Percentiles rank a stretch among this genome's conserved stretches.
phyloP scores from a whole-genome alignment of 1,140 invertebrate species.

The Drosophila erecta region DNA sequence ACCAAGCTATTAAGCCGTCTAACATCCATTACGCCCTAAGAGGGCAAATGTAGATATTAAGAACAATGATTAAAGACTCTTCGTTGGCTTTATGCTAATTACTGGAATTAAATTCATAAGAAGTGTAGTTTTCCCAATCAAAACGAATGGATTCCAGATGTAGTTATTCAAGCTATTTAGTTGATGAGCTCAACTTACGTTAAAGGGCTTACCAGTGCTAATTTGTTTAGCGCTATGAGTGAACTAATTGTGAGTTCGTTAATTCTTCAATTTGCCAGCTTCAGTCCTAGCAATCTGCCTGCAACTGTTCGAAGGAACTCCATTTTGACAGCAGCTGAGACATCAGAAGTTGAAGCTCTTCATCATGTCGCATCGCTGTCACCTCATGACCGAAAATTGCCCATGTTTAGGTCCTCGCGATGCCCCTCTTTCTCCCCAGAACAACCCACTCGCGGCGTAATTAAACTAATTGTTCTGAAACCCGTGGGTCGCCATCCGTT shows the following conservation, averaged over 20 bases:
- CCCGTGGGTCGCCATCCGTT: constrained; percentile 45
- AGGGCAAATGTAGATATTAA: not conserved
- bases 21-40: too few relatives aligned
- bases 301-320: not conserved
- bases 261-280: not conserved
- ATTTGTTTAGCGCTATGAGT: too few relatives aligned
- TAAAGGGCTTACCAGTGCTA: too few relatives aligned
- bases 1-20: not conserved
- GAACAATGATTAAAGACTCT: too few relatives aligned
- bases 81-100: too few relatives aligned
- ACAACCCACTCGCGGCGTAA: constrained; percentile 50
- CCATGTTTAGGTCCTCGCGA: constrained; percentile 25
- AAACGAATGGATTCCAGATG: too few relatives aligned
- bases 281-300: not conserved
- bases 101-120: too few relatives aligned
- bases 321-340: constrained; percentile 19
- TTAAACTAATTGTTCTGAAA: constrained; percentile 78
- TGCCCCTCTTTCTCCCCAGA: not conserved
- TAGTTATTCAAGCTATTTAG: not conserved
- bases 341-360: constrained; percentile 44
- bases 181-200: too few relatives aligned
- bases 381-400: constrained; percentile 74
- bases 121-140: too few relatives aligned
- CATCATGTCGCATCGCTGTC: constrained; percentile 82
- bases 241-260: too few relatives aligned